Evolutionary conservation across 1,140 invertebrate species (phyloP), one percentile per base, ranked within the genome.

Genomic region (Belonocnema kinseyi): DNA sequence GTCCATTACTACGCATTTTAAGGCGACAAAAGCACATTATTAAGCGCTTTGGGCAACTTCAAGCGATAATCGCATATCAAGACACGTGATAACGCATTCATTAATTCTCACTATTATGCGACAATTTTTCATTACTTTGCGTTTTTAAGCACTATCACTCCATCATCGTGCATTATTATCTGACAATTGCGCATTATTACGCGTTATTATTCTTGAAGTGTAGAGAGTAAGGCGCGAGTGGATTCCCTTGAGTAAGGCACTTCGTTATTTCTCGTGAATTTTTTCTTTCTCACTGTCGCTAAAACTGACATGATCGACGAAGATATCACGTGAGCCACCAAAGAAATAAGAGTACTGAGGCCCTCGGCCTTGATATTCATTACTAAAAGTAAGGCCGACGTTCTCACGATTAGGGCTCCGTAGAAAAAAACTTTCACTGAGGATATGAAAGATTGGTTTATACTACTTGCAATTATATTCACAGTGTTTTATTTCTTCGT

Each of bases 251-350:
- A 14, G 21, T 14, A 40, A 66, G 40, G 13, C 13, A 33, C 17
- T 50, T 74, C 58, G 33, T 74, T 58, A 54, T 58, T 46, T 56
- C 33, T 50, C 21, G 21, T 50, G 6, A 74, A n/a, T 33, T 66
- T 66, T 26, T 66, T 33, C 46, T 66, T 66, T 66, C 61, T 66
- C 61, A 46, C 33, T 66, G 61, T 66, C 61, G 40, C 61, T 66
- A 7, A 66, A 56, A 56, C 54, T 56, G 54, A 56, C 54, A 17
- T n/a, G 61, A 66, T 66, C 40, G 61, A 66, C 26, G 61, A 66
- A 66, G 61, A 66, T 66, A 66, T 66, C 61, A 10, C 2, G 14
- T 11, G 16, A 66, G n/a, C 40, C 33, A 8, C 7, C 26, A 40
- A 66, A 66, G 40, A 16, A 66, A 66, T 40, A 33, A 66, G 61